phyloP scores from a whole-genome alignment of 2,113 vertebrate genomes.

The Seriola rivoliana region DNA sequence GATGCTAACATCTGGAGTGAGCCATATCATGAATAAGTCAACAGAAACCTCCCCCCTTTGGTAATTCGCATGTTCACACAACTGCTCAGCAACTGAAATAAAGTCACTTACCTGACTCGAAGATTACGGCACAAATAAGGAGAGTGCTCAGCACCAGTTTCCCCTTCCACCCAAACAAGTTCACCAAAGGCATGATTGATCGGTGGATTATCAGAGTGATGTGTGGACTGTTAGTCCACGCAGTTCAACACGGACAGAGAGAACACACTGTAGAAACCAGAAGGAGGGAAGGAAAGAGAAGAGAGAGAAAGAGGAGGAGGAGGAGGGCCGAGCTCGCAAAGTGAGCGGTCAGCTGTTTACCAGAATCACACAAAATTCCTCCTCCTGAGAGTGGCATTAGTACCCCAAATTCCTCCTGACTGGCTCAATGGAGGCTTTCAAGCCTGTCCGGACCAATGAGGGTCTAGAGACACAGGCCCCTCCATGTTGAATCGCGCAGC shows the following conservation, averaged over 20 bases:
- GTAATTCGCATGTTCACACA: slow-evolving; percentile 18
- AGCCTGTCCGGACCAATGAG: slow-evolving; percentile 74
- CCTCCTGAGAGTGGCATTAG: slow-evolving; percentile 63
- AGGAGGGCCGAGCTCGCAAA: slow-evolving; percentile 66
- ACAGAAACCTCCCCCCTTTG: neutral
- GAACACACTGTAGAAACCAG: slow-evolving; percentile 14
- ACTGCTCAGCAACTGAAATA: slow-evolving; percentile 8
- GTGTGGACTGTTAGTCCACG: slow-evolving; percentile 40
- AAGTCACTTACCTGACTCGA: slow-evolving; percentile 84
- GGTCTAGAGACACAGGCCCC: slow-evolving; percentile 57
- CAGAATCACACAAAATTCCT: slow-evolving; percentile 79
- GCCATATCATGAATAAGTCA: neutral
- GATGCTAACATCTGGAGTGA: neutral
- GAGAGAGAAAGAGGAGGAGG: slow-evolving; percentile 19
- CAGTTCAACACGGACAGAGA: slow-evolving; percentile 40
- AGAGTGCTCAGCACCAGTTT: slow-evolving; percentile 65
- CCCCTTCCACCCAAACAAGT: slow-evolving; percentile 65
- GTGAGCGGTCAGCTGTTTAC: slow-evolving; percentile 74
- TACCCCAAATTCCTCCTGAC: slow-evolving; percentile 75
- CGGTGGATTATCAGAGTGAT: slow-evolving; percentile 24
- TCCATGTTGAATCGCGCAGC: slow-evolving; percentile 66
- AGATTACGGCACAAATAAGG: slow-evolving; percentile 73
- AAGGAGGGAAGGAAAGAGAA: slow-evolving; percentile 23
- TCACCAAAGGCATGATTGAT: slow-evolving; percentile 63
- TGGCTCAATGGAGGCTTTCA: slow-evolving; percentile 82